phyloP scores from a whole-genome alignment of 2,113 vertebrate genomes.

The Panurus biarmicus region DNA sequence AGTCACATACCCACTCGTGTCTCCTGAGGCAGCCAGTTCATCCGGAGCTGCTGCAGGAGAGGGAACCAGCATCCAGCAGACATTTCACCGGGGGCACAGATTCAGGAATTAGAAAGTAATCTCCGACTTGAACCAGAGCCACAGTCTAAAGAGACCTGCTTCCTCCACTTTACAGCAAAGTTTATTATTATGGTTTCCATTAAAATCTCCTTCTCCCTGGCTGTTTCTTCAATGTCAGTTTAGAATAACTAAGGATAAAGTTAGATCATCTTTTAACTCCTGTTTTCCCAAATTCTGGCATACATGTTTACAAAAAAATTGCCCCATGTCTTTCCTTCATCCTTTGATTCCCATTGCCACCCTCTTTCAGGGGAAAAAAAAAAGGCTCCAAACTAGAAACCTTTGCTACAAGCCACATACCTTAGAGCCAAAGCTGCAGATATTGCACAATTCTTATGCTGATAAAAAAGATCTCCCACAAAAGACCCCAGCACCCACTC shows the following conservation, averaged over 20 bases:
- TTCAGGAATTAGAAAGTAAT: constrained; percentile 58
- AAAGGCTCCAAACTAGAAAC: background rate
- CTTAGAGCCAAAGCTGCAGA: background rate
- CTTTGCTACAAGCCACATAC: background rate
- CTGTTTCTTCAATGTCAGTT: background rate
- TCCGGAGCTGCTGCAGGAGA: background rate
- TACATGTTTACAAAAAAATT: background rate
- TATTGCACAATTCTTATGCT: background rate
- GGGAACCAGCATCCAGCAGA: constrained; percentile 19
- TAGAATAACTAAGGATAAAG: background rate
- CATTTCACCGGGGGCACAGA: constrained; percentile 29
- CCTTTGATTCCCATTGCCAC: background rate
- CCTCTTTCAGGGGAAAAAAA: background rate
- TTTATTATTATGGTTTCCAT: constrained; percentile 41
- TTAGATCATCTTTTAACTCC: background rate
- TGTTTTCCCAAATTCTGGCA: background rate
- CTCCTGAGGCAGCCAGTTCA: background rate
- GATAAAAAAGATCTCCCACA: background rate
- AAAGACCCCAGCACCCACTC: background rate
- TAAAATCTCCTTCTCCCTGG: background rate
- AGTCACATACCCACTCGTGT: background rate
- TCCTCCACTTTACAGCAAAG: constrained; percentile 41
- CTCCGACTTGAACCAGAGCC: constrained; percentile 53
- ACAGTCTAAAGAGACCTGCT: constrained; percentile 41
- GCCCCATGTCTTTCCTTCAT: background rate